phyloP scores from a whole-genome alignment of 2,113 vertebrate species.

The Salvelinus fontinalis region DNA sequence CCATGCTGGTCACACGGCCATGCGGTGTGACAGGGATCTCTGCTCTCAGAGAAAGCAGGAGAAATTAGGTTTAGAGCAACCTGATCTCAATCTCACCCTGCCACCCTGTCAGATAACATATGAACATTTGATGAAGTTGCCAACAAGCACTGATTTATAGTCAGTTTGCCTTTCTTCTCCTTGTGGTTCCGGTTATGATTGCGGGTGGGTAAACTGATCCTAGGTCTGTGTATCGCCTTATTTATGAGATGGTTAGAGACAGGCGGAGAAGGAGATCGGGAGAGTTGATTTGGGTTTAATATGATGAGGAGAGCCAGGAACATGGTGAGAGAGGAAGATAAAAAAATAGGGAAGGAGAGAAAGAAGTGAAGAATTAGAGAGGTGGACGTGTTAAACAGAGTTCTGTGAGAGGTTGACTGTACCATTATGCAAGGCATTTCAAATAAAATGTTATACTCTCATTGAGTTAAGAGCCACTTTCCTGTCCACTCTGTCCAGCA shows the following conservation, averaged over 20 bases:
- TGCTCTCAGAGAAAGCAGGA: slow-evolving; percentile 85
- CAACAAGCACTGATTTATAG: not conserved
- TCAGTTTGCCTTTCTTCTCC: not conserved
- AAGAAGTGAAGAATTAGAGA: no score
- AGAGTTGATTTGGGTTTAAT: no score
- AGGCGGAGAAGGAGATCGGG: no score
- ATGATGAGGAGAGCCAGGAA: no score
- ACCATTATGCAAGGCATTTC: not conserved
- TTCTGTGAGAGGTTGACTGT: not conserved
- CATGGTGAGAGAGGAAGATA: no score
- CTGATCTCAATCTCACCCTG: slow-evolving; percentile 81
- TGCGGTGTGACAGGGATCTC: slow-evolving; percentile 82
- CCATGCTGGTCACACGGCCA: slow-evolving; percentile 84
- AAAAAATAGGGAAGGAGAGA: no score
- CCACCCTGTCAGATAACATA: slow-evolving; percentile 43
- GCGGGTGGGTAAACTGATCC: not conserved
- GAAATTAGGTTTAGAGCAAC: slow-evolving; percentile 84
- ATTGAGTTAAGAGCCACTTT: not conserved
- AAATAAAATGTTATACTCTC: not conserved
- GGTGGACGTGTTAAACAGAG: no score
- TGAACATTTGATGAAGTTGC: slow-evolving; percentile 48
- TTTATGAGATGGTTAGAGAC: no score
- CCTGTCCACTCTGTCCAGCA: not conserved
- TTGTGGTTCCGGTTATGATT: not conserved
- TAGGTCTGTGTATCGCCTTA: no score